Conservation (phyloP, 1,140 invertebrate species). For the Macrocentrus cingulum region DNA sequence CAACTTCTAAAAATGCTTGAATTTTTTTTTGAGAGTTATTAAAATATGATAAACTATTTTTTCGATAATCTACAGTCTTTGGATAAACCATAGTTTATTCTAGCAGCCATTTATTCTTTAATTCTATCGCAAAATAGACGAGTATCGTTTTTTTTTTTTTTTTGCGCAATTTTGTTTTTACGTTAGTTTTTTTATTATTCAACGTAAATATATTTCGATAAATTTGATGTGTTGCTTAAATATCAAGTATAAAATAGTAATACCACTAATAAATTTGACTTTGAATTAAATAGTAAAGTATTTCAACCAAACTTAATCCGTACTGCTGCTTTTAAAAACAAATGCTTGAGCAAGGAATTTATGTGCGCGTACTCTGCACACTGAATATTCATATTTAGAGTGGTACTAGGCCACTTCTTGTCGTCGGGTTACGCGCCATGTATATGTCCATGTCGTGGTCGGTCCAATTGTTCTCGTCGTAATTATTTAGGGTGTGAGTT, state of each 20-base stretch:
- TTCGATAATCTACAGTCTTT: constrained; percentile 37
- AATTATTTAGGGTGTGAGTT: constrained; percentile 79
- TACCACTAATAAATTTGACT: constrained; percentile 4
- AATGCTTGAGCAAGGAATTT: constrained; percentile 41
- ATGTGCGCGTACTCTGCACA: constrained; percentile 27
- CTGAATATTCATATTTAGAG: constrained; percentile 61
- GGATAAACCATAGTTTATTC: constrained; percentile 31
- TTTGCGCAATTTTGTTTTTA: too few species aligned
- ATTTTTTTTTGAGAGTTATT: too few species aligned
- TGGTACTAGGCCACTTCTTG: constrained; percentile 79
- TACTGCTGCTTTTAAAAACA: constrained; percentile 20
- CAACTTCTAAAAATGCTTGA: too few species aligned
- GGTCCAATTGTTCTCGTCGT: constrained; percentile 91
- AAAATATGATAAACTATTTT: too few species aligned
- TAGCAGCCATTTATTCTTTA: constrained; percentile 20
- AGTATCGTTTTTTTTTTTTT: not conserved
- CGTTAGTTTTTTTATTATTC: not conserved
- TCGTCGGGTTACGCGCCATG: constrained; percentile 86
- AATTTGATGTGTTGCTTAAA: constrained; percentile 1
- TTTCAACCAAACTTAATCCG: not conserved
- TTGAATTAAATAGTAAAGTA: not conserved
- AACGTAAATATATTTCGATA: not conserved
- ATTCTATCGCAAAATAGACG: constrained; percentile 14
- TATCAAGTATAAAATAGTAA: not conserved
- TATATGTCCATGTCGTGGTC: constrained; percentile 96